Conservation (phyloP, 2,113 vertebrate genomes). For the Bos indicus region DNA sequence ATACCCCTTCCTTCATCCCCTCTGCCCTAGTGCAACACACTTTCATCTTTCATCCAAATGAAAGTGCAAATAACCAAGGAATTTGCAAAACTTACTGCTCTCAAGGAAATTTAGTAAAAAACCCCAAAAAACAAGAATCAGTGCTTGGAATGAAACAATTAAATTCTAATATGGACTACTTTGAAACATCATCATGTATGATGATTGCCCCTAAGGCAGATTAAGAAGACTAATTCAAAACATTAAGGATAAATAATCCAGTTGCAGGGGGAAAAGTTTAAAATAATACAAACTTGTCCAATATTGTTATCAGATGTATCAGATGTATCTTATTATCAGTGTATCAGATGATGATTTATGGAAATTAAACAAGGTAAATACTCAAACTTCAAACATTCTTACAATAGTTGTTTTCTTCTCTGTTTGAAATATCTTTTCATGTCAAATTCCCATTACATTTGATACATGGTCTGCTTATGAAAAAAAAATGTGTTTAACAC, state of each 20-base stretch:
- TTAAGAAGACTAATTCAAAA: not conserved
- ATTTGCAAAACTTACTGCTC: not conserved
- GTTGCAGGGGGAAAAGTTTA: not conserved
- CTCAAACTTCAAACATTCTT: not conserved
- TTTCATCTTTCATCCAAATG: not conserved
- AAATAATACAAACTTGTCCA: not conserved
- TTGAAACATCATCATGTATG: not conserved
- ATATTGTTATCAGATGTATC: not conserved
- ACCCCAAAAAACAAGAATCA: not conserved
- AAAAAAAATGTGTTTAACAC: not conserved
- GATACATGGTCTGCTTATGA: not conserved
- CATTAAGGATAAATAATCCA: not conserved
- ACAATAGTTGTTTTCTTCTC: not conserved
- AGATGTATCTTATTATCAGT: not conserved
- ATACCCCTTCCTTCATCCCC: not conserved
- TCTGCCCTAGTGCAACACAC: not conserved
- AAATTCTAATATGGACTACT: not conserved
- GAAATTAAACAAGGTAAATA: not conserved
- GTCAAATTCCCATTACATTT: not conserved
- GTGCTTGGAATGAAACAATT: not conserved
- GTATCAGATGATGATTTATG: not conserved
- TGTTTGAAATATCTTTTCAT: not conserved
- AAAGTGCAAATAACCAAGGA: not conserved
- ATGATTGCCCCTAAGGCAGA: not conserved
- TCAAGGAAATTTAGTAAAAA: not conserved